phyloP scores from a whole-genome alignment of 2,888 invertebrate species.

The Sthenelais limicola region DNA sequence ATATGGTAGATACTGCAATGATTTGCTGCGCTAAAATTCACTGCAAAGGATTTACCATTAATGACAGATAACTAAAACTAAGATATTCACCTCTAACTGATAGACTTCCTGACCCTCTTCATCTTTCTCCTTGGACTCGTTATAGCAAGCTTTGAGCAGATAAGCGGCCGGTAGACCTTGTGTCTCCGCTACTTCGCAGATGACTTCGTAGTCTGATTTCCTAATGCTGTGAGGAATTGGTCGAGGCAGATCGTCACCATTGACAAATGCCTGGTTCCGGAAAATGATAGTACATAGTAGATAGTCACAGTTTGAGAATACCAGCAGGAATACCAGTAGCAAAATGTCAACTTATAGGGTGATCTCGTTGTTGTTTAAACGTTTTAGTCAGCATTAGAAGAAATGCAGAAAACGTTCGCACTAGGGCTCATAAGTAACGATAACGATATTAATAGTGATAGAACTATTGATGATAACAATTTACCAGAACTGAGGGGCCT shows the following conservation, averaged over 20 bases:
- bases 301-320: no score
- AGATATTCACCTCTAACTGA: slow-evolving; percentile 16
- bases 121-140: background rate
- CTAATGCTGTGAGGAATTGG: background rate
- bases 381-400: no score
- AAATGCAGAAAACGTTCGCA: no score
- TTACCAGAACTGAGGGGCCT: slow-evolving; percentile 10
- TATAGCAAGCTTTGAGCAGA: slow-evolving; percentile 16
- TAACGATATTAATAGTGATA: background rate
- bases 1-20: no score
- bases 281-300: no score
- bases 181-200: slow-evolving; percentile 18
- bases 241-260: slow-evolving; percentile 19
- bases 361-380: no score
- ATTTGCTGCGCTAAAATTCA: no score
- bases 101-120: background rate
- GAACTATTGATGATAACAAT: background rate
- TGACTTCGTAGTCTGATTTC: background rate
- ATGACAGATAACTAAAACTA: background rate
- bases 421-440: background rate
- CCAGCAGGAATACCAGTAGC: no score
- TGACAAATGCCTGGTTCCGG: slow-evolving; percentile 23
- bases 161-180: slow-evolving; percentile 1
- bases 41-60: no score
- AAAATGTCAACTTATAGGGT: no score